These are phyloP conservation scores for Hylyphantes graminicola DNA, from an alignment of 1,140 invertebrate genomes.

Conservation along the genomic window DNA sequence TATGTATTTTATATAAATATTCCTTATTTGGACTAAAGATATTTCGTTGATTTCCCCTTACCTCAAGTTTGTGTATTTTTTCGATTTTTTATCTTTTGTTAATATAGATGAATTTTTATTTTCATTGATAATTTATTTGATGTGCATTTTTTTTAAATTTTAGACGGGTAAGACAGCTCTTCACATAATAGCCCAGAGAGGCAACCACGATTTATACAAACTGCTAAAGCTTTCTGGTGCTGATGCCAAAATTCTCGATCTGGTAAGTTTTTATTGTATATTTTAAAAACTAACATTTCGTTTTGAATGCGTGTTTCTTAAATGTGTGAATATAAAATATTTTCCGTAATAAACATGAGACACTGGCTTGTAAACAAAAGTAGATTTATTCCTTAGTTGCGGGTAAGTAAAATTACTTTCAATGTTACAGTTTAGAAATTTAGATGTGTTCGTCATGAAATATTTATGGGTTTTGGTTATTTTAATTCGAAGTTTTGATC, in stretches of 20 bases:
- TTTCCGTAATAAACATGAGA: too few species aligned
- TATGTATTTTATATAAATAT: too few species aligned
- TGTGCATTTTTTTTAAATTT: slow-evolving; percentile 9
- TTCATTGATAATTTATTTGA: background rate
- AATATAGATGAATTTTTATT: background rate
- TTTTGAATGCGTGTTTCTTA: background rate
- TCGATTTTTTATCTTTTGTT: background rate
- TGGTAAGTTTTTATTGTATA: slow-evolving; percentile 28
- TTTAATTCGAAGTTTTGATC: too few species aligned
- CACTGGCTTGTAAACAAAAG: too few species aligned
- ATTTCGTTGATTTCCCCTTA: too few species aligned
- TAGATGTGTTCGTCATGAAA: too few species aligned
- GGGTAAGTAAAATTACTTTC: too few species aligned
- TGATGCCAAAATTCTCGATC: slow-evolving; percentile 63
- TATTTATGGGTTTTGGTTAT: too few species aligned
- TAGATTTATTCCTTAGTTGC: too few species aligned
- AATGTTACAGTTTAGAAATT: too few species aligned
- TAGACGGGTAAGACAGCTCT: slow-evolving; percentile 64
- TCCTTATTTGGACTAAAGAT: too few species aligned
- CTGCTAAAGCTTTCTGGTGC: slow-evolving; percentile 62
- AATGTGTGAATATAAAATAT: background rate
- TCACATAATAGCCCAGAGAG: slow-evolving; percentile 64
- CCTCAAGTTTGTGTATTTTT: too few species aligned
- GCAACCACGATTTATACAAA: slow-evolving; percentile 62
- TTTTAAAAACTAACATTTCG: background rate